These are phyloP conservation scores for Eupristina koningsbergeri DNA, from an alignment of 1,140 invertebrate species.

Conservation along the genomic window DNA sequence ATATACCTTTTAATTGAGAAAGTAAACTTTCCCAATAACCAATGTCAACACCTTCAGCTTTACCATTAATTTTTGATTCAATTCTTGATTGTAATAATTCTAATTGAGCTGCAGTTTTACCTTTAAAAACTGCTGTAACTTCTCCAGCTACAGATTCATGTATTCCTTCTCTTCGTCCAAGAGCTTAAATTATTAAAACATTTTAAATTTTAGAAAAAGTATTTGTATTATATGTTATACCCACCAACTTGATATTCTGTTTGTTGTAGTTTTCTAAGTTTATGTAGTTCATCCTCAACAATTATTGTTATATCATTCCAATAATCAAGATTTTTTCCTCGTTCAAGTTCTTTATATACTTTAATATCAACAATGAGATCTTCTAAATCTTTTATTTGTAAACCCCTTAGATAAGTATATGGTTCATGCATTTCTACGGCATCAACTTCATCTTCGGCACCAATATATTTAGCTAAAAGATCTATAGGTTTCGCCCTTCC, in stretches of 20 bases:
- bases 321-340: slow-evolving; percentile 91
- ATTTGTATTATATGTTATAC: slow-evolving; percentile 20
- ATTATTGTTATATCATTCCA: slow-evolving; percentile 98
- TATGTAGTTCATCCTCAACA: slow-evolving; percentile 94
- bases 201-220: background rate
- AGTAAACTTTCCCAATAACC: slow-evolving; percentile 97
- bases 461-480: slow-evolving; percentile 96
- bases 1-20: slow-evolving; percentile 87
- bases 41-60: slow-evolving; percentile 93
- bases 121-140: slow-evolving; percentile 92
- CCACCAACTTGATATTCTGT: slow-evolving; percentile 77
- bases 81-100: slow-evolving; percentile 89
- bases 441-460: slow-evolving; percentile 91
- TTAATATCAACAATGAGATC: slow-evolving; percentile 98
- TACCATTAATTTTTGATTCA: slow-evolving; percentile 87
- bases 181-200: slow-evolving; percentile 62
- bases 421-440: slow-evolving; percentile 99
- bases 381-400: slow-evolving; percentile 94
- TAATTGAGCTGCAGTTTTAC: slow-evolving; percentile 91
- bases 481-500: slow-evolving; percentile 98
- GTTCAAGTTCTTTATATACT: slow-evolving; percentile 90
- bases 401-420: slow-evolving; percentile 94
- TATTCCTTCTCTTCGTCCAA: slow-evolving; percentile 91
- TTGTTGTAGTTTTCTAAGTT: slow-evolving; percentile 84
- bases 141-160: slow-evolving; percentile 93